Percentiles rank a stretch among this genome's conserved stretches.
Evolutionary conservation across 2,797 vertebrate species (phyloP).

Genomic region (Dipus sagitta): DNA sequence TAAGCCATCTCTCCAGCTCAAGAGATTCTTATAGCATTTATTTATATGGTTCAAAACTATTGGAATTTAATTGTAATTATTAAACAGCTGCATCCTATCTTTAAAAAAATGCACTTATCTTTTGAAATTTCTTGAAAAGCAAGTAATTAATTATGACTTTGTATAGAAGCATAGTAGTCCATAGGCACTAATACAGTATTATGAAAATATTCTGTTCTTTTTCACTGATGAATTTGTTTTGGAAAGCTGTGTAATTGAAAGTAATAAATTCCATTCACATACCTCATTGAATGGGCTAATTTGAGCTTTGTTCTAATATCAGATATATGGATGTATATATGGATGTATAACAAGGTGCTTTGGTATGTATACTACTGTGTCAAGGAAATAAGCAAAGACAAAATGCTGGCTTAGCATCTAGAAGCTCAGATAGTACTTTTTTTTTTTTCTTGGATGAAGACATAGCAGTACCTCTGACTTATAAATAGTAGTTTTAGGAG

Average conservation of each 20-base stretch:
- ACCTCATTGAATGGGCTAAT: background rate
- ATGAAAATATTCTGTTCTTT: background rate
- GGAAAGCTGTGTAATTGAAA: background rate
- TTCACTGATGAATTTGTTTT: no score
- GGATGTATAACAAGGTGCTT: background rate
- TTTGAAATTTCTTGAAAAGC: background rate
- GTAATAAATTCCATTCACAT: background rate
- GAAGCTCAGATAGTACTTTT: background rate
- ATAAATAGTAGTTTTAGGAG: background rate
- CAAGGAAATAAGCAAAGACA: background rate
- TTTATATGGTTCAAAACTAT: background rate
- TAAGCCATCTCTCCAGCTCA: no score
- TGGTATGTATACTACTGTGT: background rate
- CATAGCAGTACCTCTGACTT: background rate
- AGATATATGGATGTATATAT: background rate
- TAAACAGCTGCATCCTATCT: no score
- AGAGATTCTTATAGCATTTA: background rate
- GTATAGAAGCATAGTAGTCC: background rate
- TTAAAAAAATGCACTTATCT: no score
- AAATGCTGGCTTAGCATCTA: background rate
- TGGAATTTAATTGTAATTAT: no score
- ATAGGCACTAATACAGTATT: background rate
- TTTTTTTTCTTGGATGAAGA: no score
- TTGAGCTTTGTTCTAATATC: background rate
- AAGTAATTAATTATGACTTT: background rate